phyloP scores from a whole-genome alignment of 53 echinoderm and acorn worm genomes.

The Echinometra lucunter region DNA sequence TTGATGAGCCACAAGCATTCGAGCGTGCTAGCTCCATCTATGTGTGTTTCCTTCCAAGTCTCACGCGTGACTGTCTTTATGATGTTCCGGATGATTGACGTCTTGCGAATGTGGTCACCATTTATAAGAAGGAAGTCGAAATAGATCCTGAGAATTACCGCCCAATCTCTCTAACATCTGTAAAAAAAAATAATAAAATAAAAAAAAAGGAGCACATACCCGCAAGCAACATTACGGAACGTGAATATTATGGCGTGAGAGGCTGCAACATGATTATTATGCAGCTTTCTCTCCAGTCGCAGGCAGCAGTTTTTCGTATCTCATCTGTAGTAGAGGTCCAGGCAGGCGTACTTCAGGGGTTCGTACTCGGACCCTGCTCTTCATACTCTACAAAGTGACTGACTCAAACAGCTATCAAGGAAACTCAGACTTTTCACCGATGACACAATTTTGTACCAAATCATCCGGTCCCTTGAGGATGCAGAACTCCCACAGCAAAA shows the following conservation, averaged over 20 bases:
- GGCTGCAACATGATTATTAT: too few relatives aligned
- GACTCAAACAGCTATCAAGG: constrained; percentile 27
- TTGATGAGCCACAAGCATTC: too few relatives aligned
- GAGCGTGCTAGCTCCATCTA: too few relatives aligned
- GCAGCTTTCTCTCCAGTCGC: too few relatives aligned
- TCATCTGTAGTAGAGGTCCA: too few relatives aligned
- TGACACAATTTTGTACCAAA: constrained; percentile 46
- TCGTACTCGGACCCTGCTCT: constrained; percentile 69
- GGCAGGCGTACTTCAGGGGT: too few relatives aligned
- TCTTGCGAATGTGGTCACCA: not conserved
- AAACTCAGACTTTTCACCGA: constrained; percentile 66
- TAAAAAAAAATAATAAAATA: too few relatives aligned
- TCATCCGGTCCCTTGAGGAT: constrained; percentile 33
- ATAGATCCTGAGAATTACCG: constrained; percentile 55
- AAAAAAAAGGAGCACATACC: constrained; percentile 57
- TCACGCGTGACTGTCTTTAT: too few relatives aligned
- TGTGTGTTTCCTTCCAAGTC: too few relatives aligned
- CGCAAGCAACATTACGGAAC: too few relatives aligned
- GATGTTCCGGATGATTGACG: constrained; percentile 27
- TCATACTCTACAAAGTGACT: constrained; percentile 68
- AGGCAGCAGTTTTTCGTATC: too few relatives aligned
- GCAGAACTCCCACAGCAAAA: constrained; percentile 14
- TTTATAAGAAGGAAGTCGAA: not conserved
- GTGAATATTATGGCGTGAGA: too few relatives aligned
- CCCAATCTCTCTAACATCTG: constrained; percentile 42